These are phyloP conservation scores for Drosophila saltans DNA, from an alignment of 1,140 invertebrate species.

Conservation along the genomic window DNA sequence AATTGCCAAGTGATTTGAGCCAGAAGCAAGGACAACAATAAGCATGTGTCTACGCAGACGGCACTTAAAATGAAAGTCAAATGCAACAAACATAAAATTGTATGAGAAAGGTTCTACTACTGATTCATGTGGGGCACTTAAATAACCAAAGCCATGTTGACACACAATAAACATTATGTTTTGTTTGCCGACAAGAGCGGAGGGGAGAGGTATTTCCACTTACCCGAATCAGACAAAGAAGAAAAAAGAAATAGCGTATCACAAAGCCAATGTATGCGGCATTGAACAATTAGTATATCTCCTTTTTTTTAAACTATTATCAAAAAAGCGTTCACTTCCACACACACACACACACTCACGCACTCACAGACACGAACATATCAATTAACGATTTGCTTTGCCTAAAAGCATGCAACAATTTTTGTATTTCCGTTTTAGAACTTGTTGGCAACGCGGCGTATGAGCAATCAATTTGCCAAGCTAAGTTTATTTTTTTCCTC, in stretches of 20 bases:
- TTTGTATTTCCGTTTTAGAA: constrained; percentile 37
- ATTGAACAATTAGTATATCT: constrained; percentile 54
- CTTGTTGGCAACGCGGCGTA: constrained; percentile 48
- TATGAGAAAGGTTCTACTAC: constrained; percentile 34
- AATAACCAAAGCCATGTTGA: constrained; percentile 47
- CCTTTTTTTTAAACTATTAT: constrained; percentile 30
- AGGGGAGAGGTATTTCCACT: constrained; percentile 20
- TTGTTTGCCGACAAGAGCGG: background rate
- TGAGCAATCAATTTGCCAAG: constrained; percentile 64
- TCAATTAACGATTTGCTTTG: constrained; percentile 57
- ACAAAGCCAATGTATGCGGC: constrained; percentile 26
- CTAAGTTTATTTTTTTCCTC: constrained; percentile 52
- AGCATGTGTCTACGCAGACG: constrained; percentile 47
- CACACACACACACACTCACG: constrained; percentile 28
- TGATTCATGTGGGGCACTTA: constrained; percentile 29
- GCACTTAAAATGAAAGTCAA: constrained; percentile 62
- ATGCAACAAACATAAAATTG: constrained; percentile 49
- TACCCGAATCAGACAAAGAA: constrained; percentile 40
- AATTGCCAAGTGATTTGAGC: constrained; percentile 71
- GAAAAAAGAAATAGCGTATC: background rate
- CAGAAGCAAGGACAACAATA: constrained; percentile 28
- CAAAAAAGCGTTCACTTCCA: constrained; percentile 14
- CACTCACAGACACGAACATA: constrained; percentile 34
- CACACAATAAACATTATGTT: constrained; percentile 42
- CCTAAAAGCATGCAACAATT: constrained; percentile 68